Evolutionary conservation across 2,797 vertebrate species (phyloP).

Genomic region (Tinamus major): DNA sequence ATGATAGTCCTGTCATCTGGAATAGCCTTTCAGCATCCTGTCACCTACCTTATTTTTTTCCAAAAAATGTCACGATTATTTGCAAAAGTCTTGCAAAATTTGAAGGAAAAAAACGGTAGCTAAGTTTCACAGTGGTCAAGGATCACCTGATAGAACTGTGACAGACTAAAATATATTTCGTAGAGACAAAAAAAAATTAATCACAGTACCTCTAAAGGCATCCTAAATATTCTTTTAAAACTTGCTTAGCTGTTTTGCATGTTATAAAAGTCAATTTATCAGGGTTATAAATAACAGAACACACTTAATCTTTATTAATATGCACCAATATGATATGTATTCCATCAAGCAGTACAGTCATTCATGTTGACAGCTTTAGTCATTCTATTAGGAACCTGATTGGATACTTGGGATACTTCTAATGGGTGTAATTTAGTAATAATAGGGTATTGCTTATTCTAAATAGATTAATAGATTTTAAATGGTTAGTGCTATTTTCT

Average conservation of each 20-base stretch:
- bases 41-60: neutral
- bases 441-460: slow-evolving; percentile 2
- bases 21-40: neutral
- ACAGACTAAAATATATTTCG: neutral
- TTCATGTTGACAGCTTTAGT: neutral
- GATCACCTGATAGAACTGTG: neutral
- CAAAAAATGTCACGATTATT: neutral
- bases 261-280: neutral
- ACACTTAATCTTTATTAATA: neutral
- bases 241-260: neutral
- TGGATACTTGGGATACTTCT: slow-evolving; percentile 34
- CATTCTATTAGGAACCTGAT: slow-evolving; percentile 22
- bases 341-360: neutral
- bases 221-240: neutral
- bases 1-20: neutral
- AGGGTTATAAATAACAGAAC: neutral
- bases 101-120: neutral
- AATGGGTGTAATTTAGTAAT: slow-evolving; percentile 41
- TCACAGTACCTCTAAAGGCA: neutral
- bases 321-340: neutral
- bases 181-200: neutral
- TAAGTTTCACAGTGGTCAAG: neutral
- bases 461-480: slow-evolving; percentile 56
- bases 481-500: slow-evolving; percentile 13
- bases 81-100: neutral